Base-by-base conservation (phyloP, 2,888 invertebrate species). In the Papilio protenor region DNA sequence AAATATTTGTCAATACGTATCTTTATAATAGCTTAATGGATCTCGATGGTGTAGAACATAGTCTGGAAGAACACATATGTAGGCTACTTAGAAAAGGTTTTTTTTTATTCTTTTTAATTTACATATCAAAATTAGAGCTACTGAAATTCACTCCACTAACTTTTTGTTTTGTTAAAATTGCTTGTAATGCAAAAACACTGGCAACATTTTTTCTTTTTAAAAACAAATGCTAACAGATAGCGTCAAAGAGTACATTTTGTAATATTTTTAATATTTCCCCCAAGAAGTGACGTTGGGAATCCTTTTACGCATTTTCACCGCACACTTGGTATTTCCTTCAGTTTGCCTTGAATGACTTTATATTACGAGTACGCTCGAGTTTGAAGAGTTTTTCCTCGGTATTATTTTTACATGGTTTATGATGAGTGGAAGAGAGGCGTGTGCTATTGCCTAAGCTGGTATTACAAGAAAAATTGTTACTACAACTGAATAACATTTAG, bases 401-500 rank as follows among this genome's bases (percentile, higher is more conserved):
- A 86, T 88, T 87, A 88, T 88, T 89, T 87, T 87, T 89, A 86
- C 86, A 86, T 85, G 86, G 85, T 86, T 86, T 84, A 84, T 82
- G 85, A 85, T 81, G 86, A 86, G 87, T 81, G 81, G 77, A 2
- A 81, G 82, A 82, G 82, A 82, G 82, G 75, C 78, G 80, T 83
- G 76, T 81, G 82, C 85, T 83, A 85, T 85, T 85, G n/a, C 83
- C 83, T 84, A 75, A 64, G 81, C 79, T 75, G 73, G 73, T 77
- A 79, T 80, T 80, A 80, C 80, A 76, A 79, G 77, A 78, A 80
- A 82, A 79, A 79, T 77, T 78, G 21, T 45, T 52, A 23, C 40
- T 66, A 64, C 52, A 33, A 18, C n/a, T 64, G 33, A 33, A 16
- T 64, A 33, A 33, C 33, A 33, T 33, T 33, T 33, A 33, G 33